phyloP scores from a whole-genome alignment of 2,113 vertebrate species.

The Nibea coibor region DNA sequence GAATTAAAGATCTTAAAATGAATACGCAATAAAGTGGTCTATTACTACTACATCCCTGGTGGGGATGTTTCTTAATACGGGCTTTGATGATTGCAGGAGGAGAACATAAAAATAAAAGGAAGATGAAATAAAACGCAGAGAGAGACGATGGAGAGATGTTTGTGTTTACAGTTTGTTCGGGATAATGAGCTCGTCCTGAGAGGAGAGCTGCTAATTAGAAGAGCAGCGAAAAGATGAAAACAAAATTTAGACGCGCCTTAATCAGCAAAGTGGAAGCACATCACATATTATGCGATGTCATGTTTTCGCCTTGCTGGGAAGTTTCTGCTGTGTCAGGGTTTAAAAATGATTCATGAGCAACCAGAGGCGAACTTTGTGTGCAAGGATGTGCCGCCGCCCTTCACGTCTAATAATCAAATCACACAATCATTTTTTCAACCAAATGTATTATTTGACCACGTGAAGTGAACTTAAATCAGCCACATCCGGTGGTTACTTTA shows the following conservation, averaged over 20 bases:
- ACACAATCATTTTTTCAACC: background rate
- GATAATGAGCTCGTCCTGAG: constrained; percentile 19
- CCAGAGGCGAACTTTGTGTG: too few relatives aligned
- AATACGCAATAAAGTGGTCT: constrained; percentile 65
- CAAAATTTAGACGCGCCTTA: background rate
- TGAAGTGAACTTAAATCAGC: background rate
- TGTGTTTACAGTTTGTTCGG: constrained; percentile 41
- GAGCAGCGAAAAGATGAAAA: background rate
- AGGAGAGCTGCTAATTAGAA: constrained; percentile 12
- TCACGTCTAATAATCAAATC: background rate
- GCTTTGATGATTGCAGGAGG: constrained; percentile 51
- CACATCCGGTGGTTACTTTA: background rate
- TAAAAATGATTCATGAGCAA: background rate
- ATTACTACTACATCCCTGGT: constrained; percentile 69
- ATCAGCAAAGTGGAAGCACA: background rate
- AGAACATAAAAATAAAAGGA: constrained; percentile 21
- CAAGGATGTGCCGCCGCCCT: too few relatives aligned
- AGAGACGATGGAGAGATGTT: constrained; percentile 8
- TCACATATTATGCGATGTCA: background rate
- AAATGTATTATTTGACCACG: background rate
- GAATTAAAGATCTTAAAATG: constrained; percentile 75
- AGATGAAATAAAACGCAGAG: constrained; percentile 22
- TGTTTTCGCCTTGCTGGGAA: background rate
- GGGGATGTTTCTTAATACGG: constrained; percentile 65
- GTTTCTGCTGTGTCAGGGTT: constrained; percentile 3